Base-by-base conservation (phyloP, 2,888 invertebrate species). In the Protodeltote pygarga region DNA sequence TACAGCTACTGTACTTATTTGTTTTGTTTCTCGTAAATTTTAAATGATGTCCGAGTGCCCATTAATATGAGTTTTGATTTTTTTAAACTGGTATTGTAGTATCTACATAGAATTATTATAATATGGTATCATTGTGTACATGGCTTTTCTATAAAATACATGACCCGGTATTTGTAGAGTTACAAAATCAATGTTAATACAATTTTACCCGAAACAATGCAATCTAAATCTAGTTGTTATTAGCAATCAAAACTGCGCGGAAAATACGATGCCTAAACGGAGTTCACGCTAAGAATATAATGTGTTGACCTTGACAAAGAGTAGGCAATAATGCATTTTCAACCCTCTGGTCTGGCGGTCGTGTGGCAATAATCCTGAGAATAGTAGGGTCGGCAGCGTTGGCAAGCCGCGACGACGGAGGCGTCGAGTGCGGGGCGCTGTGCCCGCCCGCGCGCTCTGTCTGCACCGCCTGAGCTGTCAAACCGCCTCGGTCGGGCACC, bases 401-500 rank as follows among this genome's bases (percentile, higher is more conserved):
- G 73, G 72, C 73, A 77, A 74, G 73, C 68, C 73, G 75, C 78
- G 81, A 72, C 74, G 82, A 68, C 75, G 77, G 69, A 77, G 77
- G 77, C 78, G 76, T 75, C 77, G 75, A 74, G 80, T 66, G 81
- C 78, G 82, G 83, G 81, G 81, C 82, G 80, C 77, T 66, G 78
- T 73, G 68, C 65, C 88, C 87, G 79, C 89, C 87, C 89, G 87
- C 88, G 82, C 87, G 82, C 78, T 83, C 79, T 78, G 78, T 73
- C 79, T 77, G 79, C 78, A 74, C 83, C 76, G 81, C 76, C 75
- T 75, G 81, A 87, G 87, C 89, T 92, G 90, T 92, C 92, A 92
- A 91, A 92, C 88, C 86, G 91, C 89, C 91, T 89, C 84, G 82
- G 89, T 85, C 90, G 75, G 89, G 88, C 90, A 87, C 77, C 79